phyloP scores from a whole-genome alignment of 2,888 invertebrate species.

The Ceraclea dissimilis region DNA sequence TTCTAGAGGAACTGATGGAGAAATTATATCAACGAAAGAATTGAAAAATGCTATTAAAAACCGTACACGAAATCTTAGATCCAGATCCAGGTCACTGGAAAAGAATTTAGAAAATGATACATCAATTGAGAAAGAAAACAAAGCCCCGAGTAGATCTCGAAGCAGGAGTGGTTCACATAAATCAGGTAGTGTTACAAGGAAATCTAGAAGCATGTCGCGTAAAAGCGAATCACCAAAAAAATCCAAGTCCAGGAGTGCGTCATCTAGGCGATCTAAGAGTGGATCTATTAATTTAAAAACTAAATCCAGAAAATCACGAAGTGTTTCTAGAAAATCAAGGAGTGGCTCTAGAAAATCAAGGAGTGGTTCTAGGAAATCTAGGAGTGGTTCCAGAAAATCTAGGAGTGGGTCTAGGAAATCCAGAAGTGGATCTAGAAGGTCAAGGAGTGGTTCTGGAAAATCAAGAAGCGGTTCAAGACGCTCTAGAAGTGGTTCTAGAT shows the following conservation, averaged over 20 bases:
- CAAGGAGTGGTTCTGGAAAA: constrained; percentile 6
- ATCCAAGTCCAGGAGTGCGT: constrained; percentile 26
- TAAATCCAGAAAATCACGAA: constrained; percentile 28
- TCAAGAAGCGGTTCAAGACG: constrained; percentile 26
- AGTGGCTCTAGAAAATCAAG: constrained; percentile 18
- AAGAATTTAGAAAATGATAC: constrained; percentile 27
- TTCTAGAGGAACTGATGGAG: constrained; percentile 2
- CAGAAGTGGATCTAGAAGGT: constrained; percentile 26
- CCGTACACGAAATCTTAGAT: constrained; percentile 26
- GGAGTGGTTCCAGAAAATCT: constrained; percentile 30
- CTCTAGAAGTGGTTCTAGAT: constrained; percentile 29
- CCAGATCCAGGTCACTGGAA: constrained; percentile 28
- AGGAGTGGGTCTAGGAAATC: constrained; percentile 27
- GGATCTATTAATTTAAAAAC: constrained; percentile 25
- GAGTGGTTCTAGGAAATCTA: constrained; percentile 28
- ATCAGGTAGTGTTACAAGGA: constrained; percentile 26
- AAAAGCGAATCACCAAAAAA: constrained; percentile 27
- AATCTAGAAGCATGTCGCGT: constrained; percentile 23
- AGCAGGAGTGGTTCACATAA: constrained; percentile 25
- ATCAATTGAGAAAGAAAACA: constrained; percentile 24
- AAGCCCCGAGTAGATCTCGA: constrained; percentile 20
- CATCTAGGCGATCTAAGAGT: constrained; percentile 27
- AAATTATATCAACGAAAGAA: constrained; percentile 23
- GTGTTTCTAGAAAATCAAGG: constrained; percentile 27
- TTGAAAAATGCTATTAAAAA: constrained; percentile 26